phyloP scores from a whole-genome alignment of 2,113 vertebrate species.

The Stigmatopora nigra region DNA sequence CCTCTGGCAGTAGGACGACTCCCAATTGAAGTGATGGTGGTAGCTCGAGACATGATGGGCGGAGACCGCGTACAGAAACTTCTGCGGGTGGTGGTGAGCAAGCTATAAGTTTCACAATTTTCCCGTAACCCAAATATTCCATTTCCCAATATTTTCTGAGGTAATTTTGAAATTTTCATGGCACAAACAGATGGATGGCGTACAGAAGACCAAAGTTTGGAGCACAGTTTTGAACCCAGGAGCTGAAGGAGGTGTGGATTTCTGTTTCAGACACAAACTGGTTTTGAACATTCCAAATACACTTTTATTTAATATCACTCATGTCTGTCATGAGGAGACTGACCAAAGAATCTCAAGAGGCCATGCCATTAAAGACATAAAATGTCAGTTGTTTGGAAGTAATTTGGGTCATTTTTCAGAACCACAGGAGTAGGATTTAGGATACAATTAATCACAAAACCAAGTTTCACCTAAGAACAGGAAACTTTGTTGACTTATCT shows the following conservation, averaged over 20 bases:
- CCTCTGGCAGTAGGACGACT: slow-evolving; percentile 64
- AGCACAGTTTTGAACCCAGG: slow-evolving; percentile 61
- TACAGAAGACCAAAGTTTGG: slow-evolving; percentile 63
- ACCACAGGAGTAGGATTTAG: too few species aligned
- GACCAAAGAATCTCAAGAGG: neutral
- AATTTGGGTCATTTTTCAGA: neutral
- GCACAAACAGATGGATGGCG: slow-evolving; percentile 62
- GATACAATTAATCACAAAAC: too few species aligned
- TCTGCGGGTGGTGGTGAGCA: slow-evolving; percentile 68
- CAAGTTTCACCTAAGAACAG: too few species aligned
- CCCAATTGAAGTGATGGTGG: slow-evolving; percentile 65
- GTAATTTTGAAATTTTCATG: neutral
- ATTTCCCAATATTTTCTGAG: too few species aligned
- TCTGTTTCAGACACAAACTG: neutral
- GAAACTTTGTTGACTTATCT: too few species aligned
- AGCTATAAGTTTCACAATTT: too few species aligned
- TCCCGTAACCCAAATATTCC: too few species aligned
- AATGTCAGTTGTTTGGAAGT: neutral
- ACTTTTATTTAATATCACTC: neutral
- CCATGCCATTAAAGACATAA: neutral
- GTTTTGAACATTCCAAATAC: neutral
- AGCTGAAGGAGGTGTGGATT: slow-evolving; percentile 48
- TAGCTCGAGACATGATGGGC: slow-evolving; percentile 21
- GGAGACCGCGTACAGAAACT: slow-evolving; percentile 65
- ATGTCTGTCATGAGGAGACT: neutral